Conservation (phyloP, 2,888 invertebrate species). For the Drosophila aldrichi region DNA sequence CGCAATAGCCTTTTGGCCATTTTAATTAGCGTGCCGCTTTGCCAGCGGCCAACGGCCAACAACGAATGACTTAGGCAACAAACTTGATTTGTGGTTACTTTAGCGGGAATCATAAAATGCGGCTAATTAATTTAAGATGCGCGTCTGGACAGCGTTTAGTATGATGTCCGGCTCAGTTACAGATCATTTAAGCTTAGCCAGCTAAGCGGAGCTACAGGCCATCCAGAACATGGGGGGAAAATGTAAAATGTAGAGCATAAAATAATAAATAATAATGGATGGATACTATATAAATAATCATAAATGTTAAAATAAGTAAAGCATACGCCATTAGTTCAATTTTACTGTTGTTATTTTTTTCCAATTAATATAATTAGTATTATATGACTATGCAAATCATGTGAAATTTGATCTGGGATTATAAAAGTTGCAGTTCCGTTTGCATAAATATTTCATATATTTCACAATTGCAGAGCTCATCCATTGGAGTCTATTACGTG, state of each 20-base stretch:
- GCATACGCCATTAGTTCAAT: too few relatives aligned
- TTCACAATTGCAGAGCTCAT: conserved; percentile 57
- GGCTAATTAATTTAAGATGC: conserved; percentile 62
- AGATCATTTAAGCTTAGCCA: conserved; percentile 35
- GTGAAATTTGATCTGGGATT: background rate
- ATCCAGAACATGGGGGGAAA: background rate
- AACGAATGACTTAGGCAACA: conserved; percentile 51
- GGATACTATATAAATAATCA: background rate
- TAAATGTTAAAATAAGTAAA: too few relatives aligned
- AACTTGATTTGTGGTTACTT: conserved; percentile 61
- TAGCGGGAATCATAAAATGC: conserved; percentile 47
- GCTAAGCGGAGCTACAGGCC: conserved; percentile 49
- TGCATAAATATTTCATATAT: conserved; percentile 47
- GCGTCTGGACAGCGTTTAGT: conserved; percentile 32
- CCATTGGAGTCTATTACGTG: conserved; percentile 42
- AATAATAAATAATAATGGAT: background rate
- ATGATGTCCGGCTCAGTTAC: conserved; percentile 50
- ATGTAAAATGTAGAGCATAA: background rate
- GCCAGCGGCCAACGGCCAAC: conserved; percentile 2
- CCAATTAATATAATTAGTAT: background rate
- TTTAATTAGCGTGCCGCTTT: conserved; percentile 65
- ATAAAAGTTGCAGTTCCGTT: conserved; percentile 49
- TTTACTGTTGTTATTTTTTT: too few relatives aligned
- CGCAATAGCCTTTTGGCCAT: conserved; percentile 53
- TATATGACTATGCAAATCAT: background rate